Conservation (phyloP, 35 echinoderm and acorn worm genomes). For the Stichopus chloronotus region DNA sequence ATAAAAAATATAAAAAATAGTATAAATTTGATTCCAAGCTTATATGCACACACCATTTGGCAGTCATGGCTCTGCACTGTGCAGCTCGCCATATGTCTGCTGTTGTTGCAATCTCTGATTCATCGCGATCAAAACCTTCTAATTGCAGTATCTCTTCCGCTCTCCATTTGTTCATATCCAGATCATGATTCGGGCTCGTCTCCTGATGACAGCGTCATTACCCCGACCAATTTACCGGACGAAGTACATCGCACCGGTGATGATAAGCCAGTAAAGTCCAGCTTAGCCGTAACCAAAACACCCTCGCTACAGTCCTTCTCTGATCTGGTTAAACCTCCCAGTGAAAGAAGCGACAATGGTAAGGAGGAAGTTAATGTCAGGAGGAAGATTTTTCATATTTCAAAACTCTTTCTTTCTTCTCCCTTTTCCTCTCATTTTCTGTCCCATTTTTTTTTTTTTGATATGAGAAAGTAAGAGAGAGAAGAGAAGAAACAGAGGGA, state of each 20-base stretch:
- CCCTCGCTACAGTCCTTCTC: slow-evolving; percentile 57
- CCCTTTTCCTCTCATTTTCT: no score
- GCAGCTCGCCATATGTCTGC: no score
- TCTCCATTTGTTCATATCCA: neutral
- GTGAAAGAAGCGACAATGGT: slow-evolving; percentile 10
- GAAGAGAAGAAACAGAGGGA: no score
- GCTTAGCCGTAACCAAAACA: slow-evolving; percentile 56
- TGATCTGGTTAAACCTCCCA: slow-evolving; percentile 47
- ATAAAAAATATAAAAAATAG: no score
- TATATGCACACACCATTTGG: no score
- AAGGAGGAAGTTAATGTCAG: neutral
- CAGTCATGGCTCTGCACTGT: no score
- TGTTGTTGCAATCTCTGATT: no score
- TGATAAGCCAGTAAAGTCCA: slow-evolving; percentile 35
- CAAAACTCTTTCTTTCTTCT: neutral
- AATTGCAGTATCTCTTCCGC: neutral
- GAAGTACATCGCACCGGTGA: neutral
- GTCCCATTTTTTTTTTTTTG: no score
- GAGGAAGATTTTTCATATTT: neutral
- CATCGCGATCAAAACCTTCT: no score
- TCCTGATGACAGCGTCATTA: neutral
- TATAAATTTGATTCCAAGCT: no score
- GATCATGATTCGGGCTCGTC: neutral
- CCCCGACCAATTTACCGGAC: neutral
- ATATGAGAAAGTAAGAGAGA: neutral